A percentile compares a stretch with the other conserved stretches of the same genome.
These are phyloP conservation scores for Hydrozoanthus tunicans DNA, from an alignment of 64 coral and sea anemone genomes.

Conservation along the genomic window DNA sequence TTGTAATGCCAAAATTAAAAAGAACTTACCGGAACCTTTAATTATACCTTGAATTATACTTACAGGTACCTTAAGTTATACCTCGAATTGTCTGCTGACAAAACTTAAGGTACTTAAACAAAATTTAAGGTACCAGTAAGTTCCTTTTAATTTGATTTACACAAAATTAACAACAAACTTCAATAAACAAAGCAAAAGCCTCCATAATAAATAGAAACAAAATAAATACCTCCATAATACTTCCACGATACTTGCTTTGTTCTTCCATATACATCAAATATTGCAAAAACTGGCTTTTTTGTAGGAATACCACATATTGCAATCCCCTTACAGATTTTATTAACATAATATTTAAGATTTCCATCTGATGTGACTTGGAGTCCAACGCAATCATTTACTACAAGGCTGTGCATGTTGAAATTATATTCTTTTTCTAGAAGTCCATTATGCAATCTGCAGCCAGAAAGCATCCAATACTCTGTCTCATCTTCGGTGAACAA, in stretches of 20 bases:
- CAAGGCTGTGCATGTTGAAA: constrained; percentile 90
- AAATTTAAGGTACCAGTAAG: too few relatives aligned
- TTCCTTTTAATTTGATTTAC: too few relatives aligned
- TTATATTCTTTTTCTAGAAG: constrained; percentile 90
- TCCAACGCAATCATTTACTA: constrained; percentile 78
- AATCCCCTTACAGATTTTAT: constrained; percentile 78
- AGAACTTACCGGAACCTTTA: too few relatives aligned
- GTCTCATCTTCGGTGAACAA: constrained; percentile 84
- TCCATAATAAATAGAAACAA: neutral
- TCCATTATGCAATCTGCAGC: constrained; percentile 91
- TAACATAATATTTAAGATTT: constrained; percentile 83
- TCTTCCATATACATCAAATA: constrained; percentile 99
- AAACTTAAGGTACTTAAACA: too few relatives aligned
- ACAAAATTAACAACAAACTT: neutral
- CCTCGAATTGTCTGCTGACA: too few relatives aligned
- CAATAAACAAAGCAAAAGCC: neutral
- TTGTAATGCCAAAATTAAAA: too few relatives aligned
- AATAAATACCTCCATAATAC: constrained; percentile 86
- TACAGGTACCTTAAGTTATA: too few relatives aligned
- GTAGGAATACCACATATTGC: constrained; percentile 83
- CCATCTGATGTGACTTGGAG: constrained; percentile 83
- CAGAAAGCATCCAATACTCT: constrained; percentile 95
- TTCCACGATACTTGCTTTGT: constrained; percentile 93
- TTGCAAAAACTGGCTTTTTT: constrained; percentile 85
- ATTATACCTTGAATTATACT: too few relatives aligned